Percentiles rank a stretch among this genome's conserved stretches.
phyloP scores from a whole-genome alignment of 2,797 vertebrate species.

The Takifugu rubripes region DNA sequence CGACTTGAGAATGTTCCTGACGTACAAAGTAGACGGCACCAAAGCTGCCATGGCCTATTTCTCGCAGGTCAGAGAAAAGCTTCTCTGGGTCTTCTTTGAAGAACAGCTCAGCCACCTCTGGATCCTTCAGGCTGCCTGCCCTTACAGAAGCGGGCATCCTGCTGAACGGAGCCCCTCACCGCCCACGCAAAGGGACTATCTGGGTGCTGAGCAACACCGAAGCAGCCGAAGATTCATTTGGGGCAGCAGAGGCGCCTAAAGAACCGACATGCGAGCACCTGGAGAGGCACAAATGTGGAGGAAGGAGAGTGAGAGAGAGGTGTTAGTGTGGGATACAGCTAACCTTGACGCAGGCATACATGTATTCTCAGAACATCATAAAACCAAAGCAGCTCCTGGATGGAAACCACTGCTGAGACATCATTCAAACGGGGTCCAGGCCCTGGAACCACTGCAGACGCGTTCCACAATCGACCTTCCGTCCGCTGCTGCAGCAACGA shows the following conservation, averaged over 20 bases:
- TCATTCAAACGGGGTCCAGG: slow-evolving; percentile 37
- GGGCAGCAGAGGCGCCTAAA: slow-evolving; percentile 79
- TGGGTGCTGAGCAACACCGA: slow-evolving; percentile 85
- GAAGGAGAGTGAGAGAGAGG: slow-evolving; percentile 5
- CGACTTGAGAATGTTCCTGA: slow-evolving; percentile 23
- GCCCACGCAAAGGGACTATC: slow-evolving; percentile 82
- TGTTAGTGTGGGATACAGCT: slow-evolving; percentile 11
- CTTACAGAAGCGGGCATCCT: slow-evolving; percentile 98
- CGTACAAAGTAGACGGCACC: slow-evolving; percentile 98
- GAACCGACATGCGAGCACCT: slow-evolving; percentile 80
- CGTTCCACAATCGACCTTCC: slow-evolving; percentile 51
- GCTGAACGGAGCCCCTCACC: slow-evolving; percentile 67
- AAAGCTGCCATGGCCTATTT: slow-evolving; percentile 99
- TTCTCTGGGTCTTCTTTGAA: slow-evolving; percentile 99
- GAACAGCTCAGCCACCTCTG: slow-evolving; percentile 95
- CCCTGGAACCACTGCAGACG: slow-evolving; percentile 42
- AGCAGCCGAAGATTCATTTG: slow-evolving; percentile 90
- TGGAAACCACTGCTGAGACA: slow-evolving; percentile 34
- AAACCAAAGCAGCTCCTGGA: too few species aligned
- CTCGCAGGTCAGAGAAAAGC: slow-evolving; percentile 94
- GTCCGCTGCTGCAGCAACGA: slow-evolving; percentile 41
- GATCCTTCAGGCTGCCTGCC: slow-evolving; percentile 98
- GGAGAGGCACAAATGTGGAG: slow-evolving; percentile 9
- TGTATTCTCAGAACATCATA: too few species aligned
- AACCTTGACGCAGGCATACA: background rate